Base-by-base conservation (phyloP, 1,140 invertebrate species). In the Thalassaphorura encarpata region DNA sequence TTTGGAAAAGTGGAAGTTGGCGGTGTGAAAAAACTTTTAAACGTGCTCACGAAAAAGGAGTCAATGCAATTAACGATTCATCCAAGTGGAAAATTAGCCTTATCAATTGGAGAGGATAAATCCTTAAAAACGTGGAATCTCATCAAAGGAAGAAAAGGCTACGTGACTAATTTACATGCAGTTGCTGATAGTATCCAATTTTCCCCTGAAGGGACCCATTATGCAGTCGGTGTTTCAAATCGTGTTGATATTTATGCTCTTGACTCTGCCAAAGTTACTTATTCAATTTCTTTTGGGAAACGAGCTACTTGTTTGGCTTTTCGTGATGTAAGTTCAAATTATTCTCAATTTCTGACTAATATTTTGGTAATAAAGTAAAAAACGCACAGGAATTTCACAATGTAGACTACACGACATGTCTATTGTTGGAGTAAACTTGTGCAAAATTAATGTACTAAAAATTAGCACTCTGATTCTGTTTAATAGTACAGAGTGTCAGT, bases 121-220 rank as follows among this genome's bases (percentile, higher is more conserved):
- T 83, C 84, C 2, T 71, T 97, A 19, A 76, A 84, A 64, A 94
- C 90, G 1, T 97, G 93, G 93, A 94, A 97, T 76, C 73, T 97
- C 54, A 75, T 97, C 0, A 94, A 91, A 73, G 92, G 91, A 0
- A 77, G 88, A 62, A 80, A 80, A 67, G 89, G 90, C 2, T 97
- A 87, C 70, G 83, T 85, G 1, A 90, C 84, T 2, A 94, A 96
- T 70, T 71, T 96, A 3, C 75, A 78, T 40, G 58, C 40, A 26
- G 47, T 62, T 8, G 63, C 52, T 18, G 60, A 68, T 64, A 62
- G 67, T 40, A 72, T 78, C 4, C 49, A 65, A 31, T 78, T 76
- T 75, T 75, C 72, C 3, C 80, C 82, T 13, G 73, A 75, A 64
- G 89, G 87, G 15, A 72, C 78, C 18, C 76, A 77, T 56, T 93